Percentiles rank a stretch among this genome's conserved stretches.
Conservation (phyloP, 1,140 invertebrate genomes). For the Ladona fulva region DNA sequence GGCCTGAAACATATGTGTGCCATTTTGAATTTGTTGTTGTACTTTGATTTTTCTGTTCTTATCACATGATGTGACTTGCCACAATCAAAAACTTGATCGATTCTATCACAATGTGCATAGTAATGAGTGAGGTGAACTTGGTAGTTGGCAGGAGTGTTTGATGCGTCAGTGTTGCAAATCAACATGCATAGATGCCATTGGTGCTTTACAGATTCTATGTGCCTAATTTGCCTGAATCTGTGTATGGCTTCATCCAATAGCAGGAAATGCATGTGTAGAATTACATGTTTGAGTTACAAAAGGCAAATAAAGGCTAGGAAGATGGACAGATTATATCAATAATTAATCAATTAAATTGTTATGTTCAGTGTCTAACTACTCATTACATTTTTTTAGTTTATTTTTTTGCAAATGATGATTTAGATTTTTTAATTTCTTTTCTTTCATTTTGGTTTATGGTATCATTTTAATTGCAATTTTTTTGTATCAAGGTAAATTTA, state of each 20-base stretch:
- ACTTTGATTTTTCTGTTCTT: not conserved
- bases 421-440: too few relatives aligned
- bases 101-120: not conserved
- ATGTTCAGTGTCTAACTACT: too few relatives aligned
- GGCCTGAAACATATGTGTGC: not conserved
- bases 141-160: not conserved
- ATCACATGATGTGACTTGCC: too few relatives aligned
- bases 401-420: too few relatives aligned
- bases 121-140: not conserved
- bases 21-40: slow-evolving; percentile 16
- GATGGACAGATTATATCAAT: too few relatives aligned
- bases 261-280: not conserved
- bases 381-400: too few relatives aligned
- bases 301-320: too few relatives aligned
- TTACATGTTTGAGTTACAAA: not conserved
- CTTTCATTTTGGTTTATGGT: too few relatives aligned
- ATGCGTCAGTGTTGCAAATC: not conserved
- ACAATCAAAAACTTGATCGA: not conserved
- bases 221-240: slow-evolving; percentile 9
- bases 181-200: slow-evolving; percentile 4
- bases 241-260: slow-evolving; percentile 4
- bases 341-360: too few relatives aligned
- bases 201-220: not conserved
- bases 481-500: too few relatives aligned
- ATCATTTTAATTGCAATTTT: too few relatives aligned